Conservation (phyloP, 1,140 invertebrate species). For the Panulirus ornatus region DNA sequence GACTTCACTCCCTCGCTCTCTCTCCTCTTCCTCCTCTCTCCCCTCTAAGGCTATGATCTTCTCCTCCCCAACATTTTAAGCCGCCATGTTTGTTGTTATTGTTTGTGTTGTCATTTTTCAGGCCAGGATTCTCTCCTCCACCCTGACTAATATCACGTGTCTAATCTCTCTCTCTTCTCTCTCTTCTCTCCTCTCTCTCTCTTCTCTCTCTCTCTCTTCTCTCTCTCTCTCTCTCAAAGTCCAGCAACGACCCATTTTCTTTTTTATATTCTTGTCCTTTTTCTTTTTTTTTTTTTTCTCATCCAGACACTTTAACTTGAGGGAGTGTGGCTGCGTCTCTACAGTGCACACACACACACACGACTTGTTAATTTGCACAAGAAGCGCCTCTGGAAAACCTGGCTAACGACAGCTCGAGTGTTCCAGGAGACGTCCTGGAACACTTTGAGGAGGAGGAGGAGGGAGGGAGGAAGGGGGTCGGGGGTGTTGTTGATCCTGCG, state of each 20-base stretch:
- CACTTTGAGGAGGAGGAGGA: no score
- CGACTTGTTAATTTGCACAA: no score
- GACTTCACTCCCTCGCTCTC: no score
- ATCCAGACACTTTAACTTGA: neutral
- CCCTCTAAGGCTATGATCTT: neutral
- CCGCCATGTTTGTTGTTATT: neutral
- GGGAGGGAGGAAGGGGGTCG: no score
- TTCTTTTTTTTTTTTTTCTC: neutral
- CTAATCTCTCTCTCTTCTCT: neutral
- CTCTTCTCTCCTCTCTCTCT: conserved; percentile 2
- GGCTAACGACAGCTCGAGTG: no score
- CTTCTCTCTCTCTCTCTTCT: no score
- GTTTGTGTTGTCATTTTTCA: neutral
- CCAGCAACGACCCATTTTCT: neutral
- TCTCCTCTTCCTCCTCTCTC: neutral
- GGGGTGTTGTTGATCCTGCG: no score
- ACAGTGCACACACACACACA: conserved; percentile 24
- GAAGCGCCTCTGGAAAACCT: no score
- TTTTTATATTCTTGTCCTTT: neutral
- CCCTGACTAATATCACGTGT: neutral
- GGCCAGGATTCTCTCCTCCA: neutral
- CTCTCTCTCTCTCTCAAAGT: conserved; percentile 1
- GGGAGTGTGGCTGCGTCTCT: no score
- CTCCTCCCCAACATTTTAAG: neutral
- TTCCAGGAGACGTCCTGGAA: no score